Percentiles rank a stretch among this genome's conserved stretches.
Conservation (phyloP, 2,797 vertebrate species). For the Aeoliscus strigatus region DNA sequence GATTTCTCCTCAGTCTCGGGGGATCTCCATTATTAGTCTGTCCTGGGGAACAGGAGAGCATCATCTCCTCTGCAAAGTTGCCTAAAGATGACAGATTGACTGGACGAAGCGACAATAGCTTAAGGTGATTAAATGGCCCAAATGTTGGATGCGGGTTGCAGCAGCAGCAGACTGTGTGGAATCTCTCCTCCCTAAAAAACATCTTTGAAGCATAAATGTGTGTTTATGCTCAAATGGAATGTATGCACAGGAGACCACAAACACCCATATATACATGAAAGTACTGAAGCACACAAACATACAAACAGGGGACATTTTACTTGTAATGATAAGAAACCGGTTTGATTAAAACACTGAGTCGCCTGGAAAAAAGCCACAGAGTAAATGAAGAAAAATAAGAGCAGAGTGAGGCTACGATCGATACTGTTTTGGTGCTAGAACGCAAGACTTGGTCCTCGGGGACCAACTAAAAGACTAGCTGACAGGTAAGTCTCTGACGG, state of each 20-base stretch:
- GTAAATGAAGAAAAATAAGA: constrained; percentile 58
- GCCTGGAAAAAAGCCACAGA: constrained; percentile 30
- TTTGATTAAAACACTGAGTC: constrained; percentile 22
- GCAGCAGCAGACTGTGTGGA: constrained; percentile 33
- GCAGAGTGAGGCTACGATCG: constrained; percentile 54
- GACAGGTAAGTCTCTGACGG: constrained; percentile 57
- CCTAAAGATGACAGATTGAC: constrained; percentile 36
- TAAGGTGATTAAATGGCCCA: constrained; percentile 26
- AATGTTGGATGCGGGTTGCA: constrained; percentile 50
- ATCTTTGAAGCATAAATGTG: constrained; percentile 42
- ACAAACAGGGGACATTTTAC: constrained; percentile 31
- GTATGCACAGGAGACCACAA: constrained; percentile 43
- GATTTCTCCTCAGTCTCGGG: constrained; percentile 45
- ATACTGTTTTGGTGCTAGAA: constrained; percentile 57
- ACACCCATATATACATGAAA: constrained; percentile 40
- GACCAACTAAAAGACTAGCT: constrained; percentile 60
- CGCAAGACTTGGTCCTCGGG: constrained; percentile 47
- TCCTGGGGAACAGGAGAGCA: constrained; percentile 42
- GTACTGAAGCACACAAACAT: constrained; percentile 41
- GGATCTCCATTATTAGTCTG: constrained; percentile 49
- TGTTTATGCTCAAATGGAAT: constrained; percentile 56
- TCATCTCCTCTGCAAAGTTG: constrained; percentile 38
- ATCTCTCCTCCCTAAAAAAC: background rate
- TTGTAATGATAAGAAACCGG: constrained; percentile 21
- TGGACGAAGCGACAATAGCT: constrained; percentile 29